phyloP scores from a whole-genome alignment of 2,888 invertebrate genomes.

The Uropetala carovei region DNA sequence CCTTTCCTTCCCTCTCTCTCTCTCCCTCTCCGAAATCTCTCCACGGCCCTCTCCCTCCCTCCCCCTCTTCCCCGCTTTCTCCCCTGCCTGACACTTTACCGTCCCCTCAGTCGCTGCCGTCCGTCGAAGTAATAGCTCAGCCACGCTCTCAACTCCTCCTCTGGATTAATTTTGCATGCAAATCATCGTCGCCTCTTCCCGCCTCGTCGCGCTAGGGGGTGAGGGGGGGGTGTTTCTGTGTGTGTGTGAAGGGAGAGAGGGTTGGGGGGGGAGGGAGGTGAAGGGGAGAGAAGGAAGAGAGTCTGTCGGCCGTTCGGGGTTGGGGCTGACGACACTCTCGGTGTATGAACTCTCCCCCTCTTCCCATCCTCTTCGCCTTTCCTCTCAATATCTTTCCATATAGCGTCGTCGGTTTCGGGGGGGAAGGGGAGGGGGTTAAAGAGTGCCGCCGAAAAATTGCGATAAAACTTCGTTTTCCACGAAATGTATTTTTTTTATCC shows the following conservation, averaged over 20 bases:
- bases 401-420: background rate
- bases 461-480: background rate
- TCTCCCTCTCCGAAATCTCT: too few species aligned
- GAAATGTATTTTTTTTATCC: background rate
- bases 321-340: background rate
- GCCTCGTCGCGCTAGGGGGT: conserved; percentile 8
- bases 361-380: background rate
- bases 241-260: background rate
- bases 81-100: background rate
- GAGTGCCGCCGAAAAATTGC: too few species aligned
- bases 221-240: too few species aligned
- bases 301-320: background rate
- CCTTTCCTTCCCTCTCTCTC: background rate
- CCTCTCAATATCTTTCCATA: background rate
- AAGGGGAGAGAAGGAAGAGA: background rate
- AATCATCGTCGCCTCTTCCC: conserved; percentile 36
- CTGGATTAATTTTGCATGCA: conserved; percentile 59
- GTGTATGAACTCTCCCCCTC: background rate
- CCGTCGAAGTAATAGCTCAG: conserved; percentile 33
- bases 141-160: background rate
- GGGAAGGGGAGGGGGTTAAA: background rate
- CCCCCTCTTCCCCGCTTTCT: background rate
- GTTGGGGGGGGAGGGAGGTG: background rate
- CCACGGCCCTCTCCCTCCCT: background rate
- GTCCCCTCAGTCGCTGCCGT: background rate